Evolutionary conservation across 1,140 invertebrate genomes (phyloP).

Genomic region (Delia radicum): DNA sequence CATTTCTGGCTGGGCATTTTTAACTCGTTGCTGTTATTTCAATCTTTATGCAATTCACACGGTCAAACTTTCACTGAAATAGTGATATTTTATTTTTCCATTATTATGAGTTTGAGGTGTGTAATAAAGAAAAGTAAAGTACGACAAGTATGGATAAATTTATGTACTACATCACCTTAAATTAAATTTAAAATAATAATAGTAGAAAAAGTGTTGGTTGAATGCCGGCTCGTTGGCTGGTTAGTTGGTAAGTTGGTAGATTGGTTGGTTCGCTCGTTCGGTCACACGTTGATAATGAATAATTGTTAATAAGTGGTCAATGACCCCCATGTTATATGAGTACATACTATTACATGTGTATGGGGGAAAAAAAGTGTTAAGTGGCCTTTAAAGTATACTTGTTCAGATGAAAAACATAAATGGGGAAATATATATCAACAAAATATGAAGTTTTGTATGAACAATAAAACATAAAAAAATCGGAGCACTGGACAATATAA

Average conservation of each 20-base stretch:
- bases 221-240: background rate
- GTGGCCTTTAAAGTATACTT: too few relatives aligned
- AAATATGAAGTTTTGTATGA: too few relatives aligned
- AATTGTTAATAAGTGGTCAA: background rate
- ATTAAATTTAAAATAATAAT: background rate
- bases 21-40: background rate
- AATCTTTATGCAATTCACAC: slow-evolving; percentile 9
- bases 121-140: background rate
- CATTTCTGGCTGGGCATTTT: too few relatives aligned
- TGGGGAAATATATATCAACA: too few relatives aligned
- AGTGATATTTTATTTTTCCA: slow-evolving; percentile 7
- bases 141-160: background rate
- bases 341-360: background rate
- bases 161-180: background rate
- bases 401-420: too few relatives aligned
- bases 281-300: too few relatives aligned
- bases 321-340: background rate
- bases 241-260: background rate
- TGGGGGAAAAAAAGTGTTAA: too few relatives aligned
- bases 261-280: too few relatives aligned
- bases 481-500: too few relatives aligned
- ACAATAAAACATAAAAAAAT: too few relatives aligned
- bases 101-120: background rate
- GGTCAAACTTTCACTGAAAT: slow-evolving; percentile 16
- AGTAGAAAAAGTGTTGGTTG: background rate